Base-by-base conservation (phyloP, 2,888 invertebrate species). In the Drosophila demipolita region DNA sequence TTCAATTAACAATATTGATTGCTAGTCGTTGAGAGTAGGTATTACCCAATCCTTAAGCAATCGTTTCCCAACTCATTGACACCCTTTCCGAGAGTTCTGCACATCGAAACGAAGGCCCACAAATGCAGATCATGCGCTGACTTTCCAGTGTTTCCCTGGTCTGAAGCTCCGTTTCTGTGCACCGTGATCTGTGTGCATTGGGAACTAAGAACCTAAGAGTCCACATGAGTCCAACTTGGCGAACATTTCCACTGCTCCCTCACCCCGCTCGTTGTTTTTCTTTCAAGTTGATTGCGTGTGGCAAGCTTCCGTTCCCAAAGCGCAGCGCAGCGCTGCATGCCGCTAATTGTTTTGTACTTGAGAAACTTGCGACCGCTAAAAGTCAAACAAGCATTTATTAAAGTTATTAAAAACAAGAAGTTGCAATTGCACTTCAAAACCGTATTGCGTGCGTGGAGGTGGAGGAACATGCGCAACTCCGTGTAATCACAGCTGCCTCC, bases 341-440 rank as follows among this genome's bases (percentile, higher is more conserved):
- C 61, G 73, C 83, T 87, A 87, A 87, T 87, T 87, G 87, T 79
- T 75, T 72, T 63, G 77, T 82, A 86, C 87, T 87, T 87, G 86
- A 86, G 86, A 88, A 88, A 87, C 78, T 79, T 79, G 82, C 80
- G 72, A 80, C 73, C 88, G 82, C 86, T 75, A 70, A 85, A 81
- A 87, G 75, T 81, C 79, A 83, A 80, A 82, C 82, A 87, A 83
- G 86, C 77, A 86, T 86, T 86, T 88, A 87, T 87, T 87, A 87
- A 83, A 88, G 70, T 87, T 80, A 87, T 87, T 87, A 87, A 78
- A 83, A 77, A 29, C 36, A 38, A n/a, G 62, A 48, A 66, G 29
- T 40, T 29, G 38, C 49, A 57, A 60, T 66, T 66, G 58, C 65
- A 64, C 60, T 71, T 58, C 29, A 45, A 62, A 38, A 32, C 35